These are phyloP conservation scores for Drosophila picticornis DNA, from an alignment of 2,888 invertebrate genomes.

Conservation along the genomic window DNA sequence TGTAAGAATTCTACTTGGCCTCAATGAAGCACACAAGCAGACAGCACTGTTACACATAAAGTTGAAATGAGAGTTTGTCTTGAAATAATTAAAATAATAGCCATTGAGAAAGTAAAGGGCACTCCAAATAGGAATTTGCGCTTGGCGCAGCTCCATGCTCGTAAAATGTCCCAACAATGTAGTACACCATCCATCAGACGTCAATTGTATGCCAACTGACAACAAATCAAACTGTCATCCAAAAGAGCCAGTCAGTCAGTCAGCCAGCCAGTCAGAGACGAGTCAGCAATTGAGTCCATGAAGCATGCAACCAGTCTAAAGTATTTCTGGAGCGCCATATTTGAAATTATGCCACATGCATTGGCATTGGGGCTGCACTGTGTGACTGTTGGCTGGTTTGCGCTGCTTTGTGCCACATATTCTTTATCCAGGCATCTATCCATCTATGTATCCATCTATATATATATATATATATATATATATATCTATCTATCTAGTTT, in stretches of 20 bases:
- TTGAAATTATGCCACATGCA: conserved; percentile 77
- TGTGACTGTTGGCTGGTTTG: conserved; percentile 16
- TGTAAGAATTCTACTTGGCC: background rate
- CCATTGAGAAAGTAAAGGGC: conserved; percentile 34
- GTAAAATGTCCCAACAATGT: conserved; percentile 76
- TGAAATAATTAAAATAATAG: conserved; percentile 60
- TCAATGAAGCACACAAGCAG: background rate
- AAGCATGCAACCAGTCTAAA: conserved; percentile 72
- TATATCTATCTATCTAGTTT: conserved; percentile 57
- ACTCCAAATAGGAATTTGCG: conserved; percentile 29
- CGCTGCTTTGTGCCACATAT: conserved; percentile 4
- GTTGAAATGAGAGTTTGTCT: conserved; percentile 26
- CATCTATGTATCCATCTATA: conserved; percentile 48
- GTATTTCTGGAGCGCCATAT: conserved; percentile 77
- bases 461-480: conserved; percentile 35
- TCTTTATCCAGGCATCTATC: background rate
- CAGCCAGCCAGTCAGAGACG: conserved; percentile 26
- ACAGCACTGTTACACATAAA: background rate
- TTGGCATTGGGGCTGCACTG: conserved; percentile 42
- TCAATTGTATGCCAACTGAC: conserved; percentile 80
- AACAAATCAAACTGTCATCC: conserved; percentile 80
- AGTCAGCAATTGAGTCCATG: conserved; percentile 49
- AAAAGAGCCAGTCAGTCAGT: conserved; percentile 45
- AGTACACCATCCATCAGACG: conserved; percentile 79
- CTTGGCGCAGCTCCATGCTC: conserved; percentile 34